Percentiles rank a stretch among this genome's conserved stretches.
Conservation (phyloP, 2,113 vertebrate species). For the Barbus barbus region DNA sequence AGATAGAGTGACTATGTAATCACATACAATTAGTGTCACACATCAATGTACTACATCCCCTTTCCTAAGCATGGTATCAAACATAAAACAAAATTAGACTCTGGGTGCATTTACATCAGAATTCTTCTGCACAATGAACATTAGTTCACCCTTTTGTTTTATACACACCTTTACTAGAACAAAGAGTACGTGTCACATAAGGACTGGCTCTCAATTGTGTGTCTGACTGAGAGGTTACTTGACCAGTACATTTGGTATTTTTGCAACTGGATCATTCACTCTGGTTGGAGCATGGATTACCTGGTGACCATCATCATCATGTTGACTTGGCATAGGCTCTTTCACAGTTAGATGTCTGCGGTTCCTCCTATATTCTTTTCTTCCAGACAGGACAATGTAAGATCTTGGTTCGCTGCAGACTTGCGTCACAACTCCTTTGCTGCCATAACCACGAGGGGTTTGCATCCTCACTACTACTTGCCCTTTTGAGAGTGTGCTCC, state of each 20-base stretch:
- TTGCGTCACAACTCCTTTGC: constrained; percentile 8
- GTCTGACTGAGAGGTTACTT: neutral
- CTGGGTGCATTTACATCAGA: neutral
- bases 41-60: neutral
- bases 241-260: neutral
- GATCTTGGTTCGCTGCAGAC: neutral
- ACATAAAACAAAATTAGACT: neutral
- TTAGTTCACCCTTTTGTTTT: too few species aligned
- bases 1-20: neutral
- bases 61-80: neutral
- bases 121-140: neutral
- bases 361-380: constrained; percentile 35
- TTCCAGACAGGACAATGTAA: neutral
- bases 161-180: too few species aligned
- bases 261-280: neutral
- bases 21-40: neutral
- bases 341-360: constrained; percentile 8
- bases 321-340: neutral
- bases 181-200: neutral
- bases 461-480: neutral
- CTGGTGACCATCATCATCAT: neutral
- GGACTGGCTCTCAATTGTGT: neutral
- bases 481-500: neutral
- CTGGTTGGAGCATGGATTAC: neutral
- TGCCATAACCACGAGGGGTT: neutral